Evolutionary conservation across 2,797 vertebrate species (phyloP).

Genomic region (Antrozous pallidus): DNA sequence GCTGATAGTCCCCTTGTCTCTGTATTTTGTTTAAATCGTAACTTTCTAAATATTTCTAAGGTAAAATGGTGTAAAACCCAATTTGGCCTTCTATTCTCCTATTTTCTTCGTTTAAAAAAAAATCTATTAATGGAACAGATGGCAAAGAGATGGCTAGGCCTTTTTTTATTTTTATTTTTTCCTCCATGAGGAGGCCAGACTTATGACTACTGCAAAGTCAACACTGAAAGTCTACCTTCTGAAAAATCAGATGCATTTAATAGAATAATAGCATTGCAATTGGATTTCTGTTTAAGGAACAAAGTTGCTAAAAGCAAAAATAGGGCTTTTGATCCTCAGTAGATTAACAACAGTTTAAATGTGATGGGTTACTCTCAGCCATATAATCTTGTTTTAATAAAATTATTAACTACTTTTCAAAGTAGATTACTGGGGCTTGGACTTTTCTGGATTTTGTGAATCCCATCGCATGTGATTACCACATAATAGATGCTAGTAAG

Average conservation of each 20-base stretch:
- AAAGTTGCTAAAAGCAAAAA: slow-evolving; percentile 14
- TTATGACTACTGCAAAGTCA: background rate
- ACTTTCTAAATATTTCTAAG: slow-evolving; percentile 4
- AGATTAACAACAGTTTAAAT: background rate
- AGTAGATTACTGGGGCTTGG: background rate
- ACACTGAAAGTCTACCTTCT: background rate
- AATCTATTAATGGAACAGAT: background rate
- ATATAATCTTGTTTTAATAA: background rate
- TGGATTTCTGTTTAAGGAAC: slow-evolving; percentile 29
- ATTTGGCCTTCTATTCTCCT: background rate
- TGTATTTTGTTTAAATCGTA: slow-evolving; percentile 35
- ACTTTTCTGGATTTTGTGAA: background rate
- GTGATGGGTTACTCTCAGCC: background rate
- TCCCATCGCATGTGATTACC: background rate
- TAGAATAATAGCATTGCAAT: background rate
- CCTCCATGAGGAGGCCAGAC: background rate
- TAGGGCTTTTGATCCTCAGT: background rate
- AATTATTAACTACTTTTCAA: slow-evolving; percentile 18
- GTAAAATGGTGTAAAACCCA: background rate
- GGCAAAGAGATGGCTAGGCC: background rate
- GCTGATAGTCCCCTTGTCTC: background rate
- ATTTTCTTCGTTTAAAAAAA: background rate
- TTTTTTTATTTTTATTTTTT: background rate
- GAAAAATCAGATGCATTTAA: background rate
- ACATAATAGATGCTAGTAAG: background rate